Evolutionary conservation across 2,888 invertebrate species (phyloP), one percentile per base, ranked within the genome.

Genomic region (Platycheirus albimanus): DNA sequence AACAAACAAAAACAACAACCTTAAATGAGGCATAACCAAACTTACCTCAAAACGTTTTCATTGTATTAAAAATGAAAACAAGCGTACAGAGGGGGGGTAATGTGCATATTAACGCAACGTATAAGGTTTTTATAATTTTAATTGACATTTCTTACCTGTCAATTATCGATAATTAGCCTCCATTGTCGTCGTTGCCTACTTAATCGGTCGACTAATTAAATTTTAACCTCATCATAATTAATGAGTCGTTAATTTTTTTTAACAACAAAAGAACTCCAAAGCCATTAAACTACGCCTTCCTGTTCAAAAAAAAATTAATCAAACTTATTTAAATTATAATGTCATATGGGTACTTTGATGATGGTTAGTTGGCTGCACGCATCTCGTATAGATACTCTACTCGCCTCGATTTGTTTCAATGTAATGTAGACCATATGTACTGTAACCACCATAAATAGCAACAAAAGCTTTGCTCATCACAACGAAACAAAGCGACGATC

Each of bases 401-500:
- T n/a, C n/a, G n/a, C 77, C 77, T 77, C 70, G 74, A 43, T 47
- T 45, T 56, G 74, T 69, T 69, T 74, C 74, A 80, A 49, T 64
- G 64, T 75, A 80, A 75, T 70, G 71, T n/a, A n/a, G n/a, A n/a
- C n/a, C n/a, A n/a, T n/a, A n/a, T n/a, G n/a, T n/a, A n/a, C n/a
- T 81, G 75, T 71, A 71, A 81, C 66, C 52, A 66, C 66, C 75
- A 76, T 81, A 81, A 81, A 71, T 76, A 81, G 75, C 58, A 30
- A 7, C 58, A 66, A 80, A n/a, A 75, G 51, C 70, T 69, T 19
- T 7, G 49, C 49, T 70, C 70, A 41, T 64, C 52, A 41, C 52
- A 41, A 45, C 72, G 19, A 51, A 79, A 58, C 66, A 58, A 61
- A 24, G 49, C 45, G 33, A 38, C 56, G 38, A 54, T 36, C 58